Evolutionary conservation across 2,113 vertebrate species (phyloP), one percentile per base, ranked within the genome.

Genomic region (Rhabdomys dilectus): DNA sequence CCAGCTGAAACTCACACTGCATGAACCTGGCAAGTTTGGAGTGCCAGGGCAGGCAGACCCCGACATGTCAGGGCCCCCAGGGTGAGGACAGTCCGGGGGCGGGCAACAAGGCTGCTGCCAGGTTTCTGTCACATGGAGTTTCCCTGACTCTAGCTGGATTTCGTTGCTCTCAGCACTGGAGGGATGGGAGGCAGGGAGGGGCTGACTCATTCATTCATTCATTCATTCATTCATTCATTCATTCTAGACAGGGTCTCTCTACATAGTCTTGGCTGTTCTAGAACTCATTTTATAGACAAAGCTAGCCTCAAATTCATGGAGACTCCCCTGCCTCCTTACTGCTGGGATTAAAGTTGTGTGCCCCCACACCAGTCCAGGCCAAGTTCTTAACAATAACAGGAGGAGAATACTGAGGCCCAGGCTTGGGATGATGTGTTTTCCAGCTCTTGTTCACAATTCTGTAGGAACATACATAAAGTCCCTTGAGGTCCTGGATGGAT

Each of bases 1-100:
- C 0, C 1, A 70, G 80, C 53, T 97, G 97, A 97, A 96, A 97
- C 77, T 94, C 68, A 97, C 96, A 96, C 93, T 75, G 16, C 7
- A 0, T 39, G 88, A 96, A 95, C 87, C 78, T 0, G 0, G 76
- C 17, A 3, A 62, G 81, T 51, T 48, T 31, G 45, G 26, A 88
- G 88, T 89, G 94, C 80, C 88, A 48, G 70, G 78, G 53, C 1
- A 22, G 95, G 96, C 82, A 92, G 94, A 91, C 93, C 97, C 89
- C 62, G 12, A 82, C 66, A 1, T 93, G 91, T 91, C 81, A 24
- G 66, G 92, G 70, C 81, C 77, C 92, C 12, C 0, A 12, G 88
- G 78, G 90, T 82, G 51, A 92, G 58, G 91, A 91, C 36, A 95
- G 97, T 70, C 68, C 0, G 22, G 75, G 91, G 89, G 60, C 1